Conservation (phyloP, 2,797 vertebrate species). For the Enteromius afrohamiltoni region DNA sequence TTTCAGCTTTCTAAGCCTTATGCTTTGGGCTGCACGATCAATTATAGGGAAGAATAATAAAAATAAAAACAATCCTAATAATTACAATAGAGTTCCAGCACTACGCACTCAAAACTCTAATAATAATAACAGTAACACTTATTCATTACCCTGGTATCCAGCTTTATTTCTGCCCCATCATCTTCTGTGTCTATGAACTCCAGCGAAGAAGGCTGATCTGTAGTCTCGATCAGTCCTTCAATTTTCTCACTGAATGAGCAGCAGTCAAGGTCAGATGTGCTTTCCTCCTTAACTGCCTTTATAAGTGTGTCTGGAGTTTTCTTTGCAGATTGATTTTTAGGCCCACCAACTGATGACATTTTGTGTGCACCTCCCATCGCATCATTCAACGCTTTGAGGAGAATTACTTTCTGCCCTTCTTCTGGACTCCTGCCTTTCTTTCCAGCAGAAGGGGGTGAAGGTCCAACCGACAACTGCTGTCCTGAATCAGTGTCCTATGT, state of each 20-base stretch:
- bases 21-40: too few species aligned
- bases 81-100: too few species aligned
- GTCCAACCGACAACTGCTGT: neutral
- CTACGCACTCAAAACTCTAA: too few species aligned
- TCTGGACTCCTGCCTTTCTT: slow-evolving; percentile 69
- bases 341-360: neutral
- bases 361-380: slow-evolving; percentile 58
- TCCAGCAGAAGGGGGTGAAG: slow-evolving; percentile 49
- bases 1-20: too few species aligned
- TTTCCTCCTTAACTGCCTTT: neutral
- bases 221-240: neutral
- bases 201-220: neutral
- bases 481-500: neutral
- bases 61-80: too few species aligned
- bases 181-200: slow-evolving; percentile 50
- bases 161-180: slow-evolving; percentile 10
- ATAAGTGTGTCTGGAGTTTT: neutral
- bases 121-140: neutral
- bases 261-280: slow-evolving; percentile 17
- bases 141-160: slow-evolving; percentile 61
- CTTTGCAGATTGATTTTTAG: neutral
- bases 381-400: slow-evolving; percentile 68
- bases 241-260: slow-evolving; percentile 25
- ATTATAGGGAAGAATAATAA: too few species aligned
- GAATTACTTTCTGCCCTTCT: slow-evolving; percentile 72